Evolutionary conservation across 92 coral and sea anemone genomes (phyloP).

Genomic region (Heteractis magnifica): DNA sequence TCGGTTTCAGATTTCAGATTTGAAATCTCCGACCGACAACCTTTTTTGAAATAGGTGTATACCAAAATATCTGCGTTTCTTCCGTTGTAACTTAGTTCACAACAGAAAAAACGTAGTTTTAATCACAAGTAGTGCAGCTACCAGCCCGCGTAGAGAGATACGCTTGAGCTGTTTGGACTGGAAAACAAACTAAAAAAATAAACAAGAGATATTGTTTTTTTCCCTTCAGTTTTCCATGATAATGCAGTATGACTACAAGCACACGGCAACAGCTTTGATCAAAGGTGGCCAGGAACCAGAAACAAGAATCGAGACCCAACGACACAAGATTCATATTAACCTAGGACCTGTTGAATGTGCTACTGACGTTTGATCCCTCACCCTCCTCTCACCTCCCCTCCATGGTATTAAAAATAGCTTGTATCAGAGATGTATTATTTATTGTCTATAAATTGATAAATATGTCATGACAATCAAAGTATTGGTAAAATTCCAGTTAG

Average conservation of each 20-base stretch:
- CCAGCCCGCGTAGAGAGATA: no score
- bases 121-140: no score
- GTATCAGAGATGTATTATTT: neutral
- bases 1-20: no score
- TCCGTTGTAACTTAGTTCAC: no score
- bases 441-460: neutral
- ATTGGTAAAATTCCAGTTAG: neutral
- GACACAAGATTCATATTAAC: constrained; percentile 76
- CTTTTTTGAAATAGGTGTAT: no score
- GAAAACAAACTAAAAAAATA: neutral
- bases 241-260: constrained; percentile 94
- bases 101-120: no score
- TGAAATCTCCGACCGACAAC: no score
- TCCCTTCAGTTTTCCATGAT: constrained; percentile 75
- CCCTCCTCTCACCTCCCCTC: neutral
- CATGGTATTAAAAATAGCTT: neutral
- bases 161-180: neutral
- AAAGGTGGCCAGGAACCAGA: constrained; percentile 81
- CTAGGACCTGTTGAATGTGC: constrained; percentile 71
- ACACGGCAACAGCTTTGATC: constrained; percentile 73
- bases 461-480: neutral
- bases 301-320: constrained; percentile 60
- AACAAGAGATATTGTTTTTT: neutral
- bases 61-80: no score
- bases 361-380: constrained; percentile 36